These are phyloP conservation scores for Taeniopygia guttata DNA, from an alignment of 2,797 vertebrate species.

Conservation along the genomic window DNA sequence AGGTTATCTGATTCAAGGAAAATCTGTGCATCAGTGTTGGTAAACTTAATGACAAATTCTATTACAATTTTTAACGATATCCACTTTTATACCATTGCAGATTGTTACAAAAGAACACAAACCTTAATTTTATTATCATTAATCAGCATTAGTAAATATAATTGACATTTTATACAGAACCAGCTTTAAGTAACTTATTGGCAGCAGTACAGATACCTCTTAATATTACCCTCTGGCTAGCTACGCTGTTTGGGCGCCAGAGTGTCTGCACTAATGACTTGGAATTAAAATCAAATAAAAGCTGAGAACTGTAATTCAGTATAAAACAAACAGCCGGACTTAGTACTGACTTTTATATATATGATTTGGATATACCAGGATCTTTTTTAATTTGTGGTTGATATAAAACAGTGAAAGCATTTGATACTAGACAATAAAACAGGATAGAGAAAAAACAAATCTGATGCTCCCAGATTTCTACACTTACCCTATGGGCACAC, in stretches of 20 bases:
- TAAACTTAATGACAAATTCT: not conserved
- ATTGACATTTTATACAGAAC: constrained; percentile 61
- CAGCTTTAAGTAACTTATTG: constrained; percentile 68
- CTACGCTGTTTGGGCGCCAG: constrained; percentile 10
- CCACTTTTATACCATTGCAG: not conserved
- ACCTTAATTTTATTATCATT: constrained; percentile 48
- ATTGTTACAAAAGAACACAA: constrained; percentile 8
- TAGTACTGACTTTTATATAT: not conserved
- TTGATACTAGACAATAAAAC: not conserved
- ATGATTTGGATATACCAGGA: not conserved
- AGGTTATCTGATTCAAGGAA: not conserved
- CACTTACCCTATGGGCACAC: constrained; percentile 31
- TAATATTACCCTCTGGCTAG: constrained; percentile 59
- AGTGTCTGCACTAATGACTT: constrained; percentile 55
- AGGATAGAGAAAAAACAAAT: not conserved
- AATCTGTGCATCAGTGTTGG: not conserved
- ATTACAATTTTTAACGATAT: not conserved
- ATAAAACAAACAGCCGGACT: constrained; percentile 46
- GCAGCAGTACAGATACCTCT: constrained; percentile 54
- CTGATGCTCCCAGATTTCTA: not conserved
- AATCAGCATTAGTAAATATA: constrained; percentile 64
- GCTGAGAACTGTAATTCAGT: constrained; percentile 20
- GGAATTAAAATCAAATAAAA: constrained; percentile 70
- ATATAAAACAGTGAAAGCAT: not conserved
- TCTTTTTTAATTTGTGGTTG: not conserved